Base-by-base conservation (phyloP, 1,140 invertebrate species). In the Cephus cinctus region DNA sequence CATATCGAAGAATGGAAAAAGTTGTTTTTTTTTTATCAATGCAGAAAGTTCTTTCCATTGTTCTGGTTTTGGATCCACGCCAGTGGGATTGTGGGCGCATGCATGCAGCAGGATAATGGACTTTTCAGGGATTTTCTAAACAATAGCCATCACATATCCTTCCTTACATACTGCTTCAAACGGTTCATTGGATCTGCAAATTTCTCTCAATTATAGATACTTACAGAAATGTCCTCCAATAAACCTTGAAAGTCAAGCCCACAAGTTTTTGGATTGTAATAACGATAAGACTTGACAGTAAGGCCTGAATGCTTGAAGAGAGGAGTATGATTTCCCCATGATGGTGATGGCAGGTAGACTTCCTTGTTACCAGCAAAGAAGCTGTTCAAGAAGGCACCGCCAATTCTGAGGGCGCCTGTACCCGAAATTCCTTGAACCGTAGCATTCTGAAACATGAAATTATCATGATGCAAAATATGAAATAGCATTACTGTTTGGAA, bases 1-100 rank as follows among this genome's bases (percentile, higher is more conserved):
- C 90, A 98, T 97, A 78, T 99, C 98, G 74, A 99, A 98, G 80
- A 92, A 99, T n/a, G 95, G 93, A 67, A 93, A 96, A 2, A 98
- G 76, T 43, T 96, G 88, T 52, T 77, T 85, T 42, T 87, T 81
- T 68, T 95, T 95, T 15, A 96, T 83, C 1, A 89, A 65, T 63
- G 75, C 43, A 0, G 85, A 85, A 2, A 90, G 72, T 68, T 92
- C 82, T 34, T 86, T 84, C 97, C 97, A 99, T 74, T 99, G 94
- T 55, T 96, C 91, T 12, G 83, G 82, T 67, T 81, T 88, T n/a
- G 92, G 92, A 78, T 96, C 93, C 22, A 98, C 95, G 36, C 97
- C 97, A 39, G 97, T 99, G 6, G 98, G 98, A 80, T 99, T 99
- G 76, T 99, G 98, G 21, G 98, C 98, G 81, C 97, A 99, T 9